These are phyloP conservation scores for Mystacornis crossleyi DNA, from an alignment of 2,113 vertebrate genomes.

Conservation along the genomic window DNA sequence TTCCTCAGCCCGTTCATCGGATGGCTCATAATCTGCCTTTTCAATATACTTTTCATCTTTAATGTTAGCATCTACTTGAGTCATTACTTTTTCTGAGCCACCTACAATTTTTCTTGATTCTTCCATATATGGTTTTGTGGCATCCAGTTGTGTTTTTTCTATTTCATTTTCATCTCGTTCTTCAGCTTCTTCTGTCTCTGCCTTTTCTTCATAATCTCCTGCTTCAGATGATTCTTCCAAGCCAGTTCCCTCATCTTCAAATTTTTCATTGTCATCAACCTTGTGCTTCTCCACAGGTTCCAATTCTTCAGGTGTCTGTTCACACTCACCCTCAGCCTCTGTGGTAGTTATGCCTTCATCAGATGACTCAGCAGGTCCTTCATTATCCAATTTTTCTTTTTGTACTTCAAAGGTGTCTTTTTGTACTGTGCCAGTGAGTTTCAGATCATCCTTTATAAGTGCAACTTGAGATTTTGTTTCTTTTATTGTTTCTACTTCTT, in stretches of 20 bases:
- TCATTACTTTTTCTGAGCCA: slow-evolving; percentile 50
- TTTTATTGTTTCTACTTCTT: slow-evolving; percentile 79
- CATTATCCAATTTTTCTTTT: slow-evolving; percentile 83
- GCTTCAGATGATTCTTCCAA: slow-evolving; percentile 90
- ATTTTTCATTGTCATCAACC: slow-evolving; percentile 84
- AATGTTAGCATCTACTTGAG: slow-evolving; percentile 33
- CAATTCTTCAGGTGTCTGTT: slow-evolving; percentile 87
- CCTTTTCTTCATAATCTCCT: slow-evolving; percentile 92
- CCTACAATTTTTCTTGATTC: slow-evolving; percentile 1
- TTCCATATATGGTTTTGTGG: slow-evolving; percentile 42
- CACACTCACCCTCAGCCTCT: slow-evolving; percentile 89
- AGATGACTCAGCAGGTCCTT: slow-evolving; percentile 82
- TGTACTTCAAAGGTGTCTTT: slow-evolving; percentile 75
- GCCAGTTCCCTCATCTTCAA: slow-evolving; percentile 92
- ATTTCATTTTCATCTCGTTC: slow-evolving; percentile 77
- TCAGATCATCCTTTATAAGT: slow-evolving; percentile 70
- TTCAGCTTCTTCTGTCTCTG: slow-evolving; percentile 88
- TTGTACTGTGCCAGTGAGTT: slow-evolving; percentile 65
- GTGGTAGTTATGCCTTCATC: slow-evolving; percentile 95
- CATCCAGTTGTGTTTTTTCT: slow-evolving; percentile 16
- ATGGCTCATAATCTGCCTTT: slow-evolving; percentile 70
- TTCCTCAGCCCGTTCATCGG: slow-evolving; percentile 74
- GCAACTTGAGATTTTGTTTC: slow-evolving; percentile 73
- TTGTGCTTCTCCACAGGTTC: slow-evolving; percentile 81
- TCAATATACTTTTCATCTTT: slow-evolving; percentile 48